Percentiles rank a stretch among this genome's conserved stretches.
These are phyloP conservation scores for Crypturellus undulatus DNA, from an alignment of 2,113 vertebrate species.

Conservation along the genomic window DNA sequence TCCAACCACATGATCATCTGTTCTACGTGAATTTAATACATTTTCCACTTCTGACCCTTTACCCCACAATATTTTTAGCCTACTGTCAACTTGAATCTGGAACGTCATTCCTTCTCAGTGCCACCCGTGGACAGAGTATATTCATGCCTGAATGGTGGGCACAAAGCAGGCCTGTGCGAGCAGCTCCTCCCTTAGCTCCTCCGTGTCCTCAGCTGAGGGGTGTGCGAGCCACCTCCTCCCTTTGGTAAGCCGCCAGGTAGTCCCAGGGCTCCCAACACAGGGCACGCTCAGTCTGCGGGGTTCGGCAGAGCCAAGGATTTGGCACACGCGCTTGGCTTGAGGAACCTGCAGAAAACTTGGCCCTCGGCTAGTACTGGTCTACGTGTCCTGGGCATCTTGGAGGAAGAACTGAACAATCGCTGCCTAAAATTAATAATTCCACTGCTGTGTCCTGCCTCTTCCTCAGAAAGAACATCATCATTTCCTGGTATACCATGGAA, in stretches of 20 bases:
- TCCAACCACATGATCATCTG: background rate
- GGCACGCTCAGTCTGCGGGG: background rate
- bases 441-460: conserved; percentile 23
- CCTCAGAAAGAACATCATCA: conserved; percentile 43
- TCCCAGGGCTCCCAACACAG: background rate
- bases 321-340: conserved; percentile 26
- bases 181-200: background rate
- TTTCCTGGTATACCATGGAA: conserved; percentile 63
- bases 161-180: background rate
- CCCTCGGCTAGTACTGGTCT: background rate
- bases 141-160: background rate
- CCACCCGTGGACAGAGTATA: background rate
- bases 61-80: background rate
- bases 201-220: background rate
- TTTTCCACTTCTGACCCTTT: background rate
- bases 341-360: conserved; percentile 23
- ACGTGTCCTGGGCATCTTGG: conserved; percentile 47
- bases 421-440: conserved; percentile 31
- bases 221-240: background rate
- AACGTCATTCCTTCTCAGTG: background rate
- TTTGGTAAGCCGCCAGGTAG: conserved; percentile 17
- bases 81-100: background rate
- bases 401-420: conserved; percentile 54
- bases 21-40: background rate
- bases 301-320: conserved; percentile 24